phyloP scores from a whole-genome alignment of 2,113 vertebrate genomes.

The Antigone vipio region DNA sequence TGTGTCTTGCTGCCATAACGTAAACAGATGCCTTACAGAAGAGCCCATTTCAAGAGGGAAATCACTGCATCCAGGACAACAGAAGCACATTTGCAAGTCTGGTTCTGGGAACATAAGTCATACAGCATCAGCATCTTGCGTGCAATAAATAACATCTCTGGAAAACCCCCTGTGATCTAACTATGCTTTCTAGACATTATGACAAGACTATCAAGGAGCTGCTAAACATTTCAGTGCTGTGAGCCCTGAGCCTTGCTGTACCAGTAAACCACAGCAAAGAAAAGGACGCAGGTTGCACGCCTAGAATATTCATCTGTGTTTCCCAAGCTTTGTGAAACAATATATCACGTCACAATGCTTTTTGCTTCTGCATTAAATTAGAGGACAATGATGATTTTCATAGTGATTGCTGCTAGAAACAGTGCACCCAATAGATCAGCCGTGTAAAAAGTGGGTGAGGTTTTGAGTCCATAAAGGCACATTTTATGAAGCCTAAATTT shows the following conservation, averaged over 20 bases:
- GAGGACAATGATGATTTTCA: not conserved
- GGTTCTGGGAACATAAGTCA: not conserved
- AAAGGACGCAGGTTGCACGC: fast-evolving
- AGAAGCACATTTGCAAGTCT: not conserved
- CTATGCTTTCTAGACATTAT: not conserved
- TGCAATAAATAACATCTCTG: not conserved
- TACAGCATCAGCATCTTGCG: not conserved
- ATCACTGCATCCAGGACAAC: not conserved
- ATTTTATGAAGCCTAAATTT: not conserved
- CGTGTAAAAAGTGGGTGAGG: not conserved
- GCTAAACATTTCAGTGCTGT: not conserved
- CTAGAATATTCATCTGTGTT: not conserved
- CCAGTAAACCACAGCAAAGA: not conserved
- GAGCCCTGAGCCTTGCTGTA: not conserved
- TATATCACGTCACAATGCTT: not conserved
- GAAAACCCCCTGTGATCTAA: not conserved
- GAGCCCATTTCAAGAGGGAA: not conserved
- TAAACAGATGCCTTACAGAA: not conserved
- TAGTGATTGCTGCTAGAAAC: not conserved
- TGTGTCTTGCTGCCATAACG: not conserved
- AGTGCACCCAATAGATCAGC: not conserved
- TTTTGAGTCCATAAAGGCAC: not conserved
- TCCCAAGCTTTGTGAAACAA: not conserved
- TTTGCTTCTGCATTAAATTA: not conserved
- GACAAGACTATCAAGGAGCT: not conserved